A percentile compares a stretch with the other conserved stretches of the same genome.
Evolutionary conservation across 2,888 invertebrate species (phyloP).

Genomic region (Syrphus vitripennis): DNA sequence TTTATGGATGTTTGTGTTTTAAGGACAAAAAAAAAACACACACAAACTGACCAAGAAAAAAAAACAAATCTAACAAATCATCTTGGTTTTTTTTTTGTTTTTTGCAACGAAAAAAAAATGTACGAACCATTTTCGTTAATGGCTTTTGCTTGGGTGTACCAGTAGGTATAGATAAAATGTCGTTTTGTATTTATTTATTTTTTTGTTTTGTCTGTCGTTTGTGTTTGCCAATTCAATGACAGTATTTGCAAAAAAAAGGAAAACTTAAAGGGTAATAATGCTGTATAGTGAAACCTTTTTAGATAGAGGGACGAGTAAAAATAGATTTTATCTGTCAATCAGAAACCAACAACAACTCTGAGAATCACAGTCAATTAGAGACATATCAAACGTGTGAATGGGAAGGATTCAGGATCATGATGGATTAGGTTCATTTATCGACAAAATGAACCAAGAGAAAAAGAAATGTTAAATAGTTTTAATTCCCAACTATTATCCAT

Average conservation of each 20-base stretch:
- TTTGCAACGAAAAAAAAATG: background rate
- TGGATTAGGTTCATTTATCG: background rate
- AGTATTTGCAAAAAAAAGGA: slow-evolving; percentile 4
- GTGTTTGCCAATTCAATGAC: background rate
- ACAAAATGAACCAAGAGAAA: background rate
- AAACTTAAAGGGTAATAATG: slow-evolving; percentile 18
- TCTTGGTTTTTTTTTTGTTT: background rate
- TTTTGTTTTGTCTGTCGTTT: background rate
- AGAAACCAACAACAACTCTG: too few relatives aligned
- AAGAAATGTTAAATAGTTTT: background rate
- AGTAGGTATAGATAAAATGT: background rate
- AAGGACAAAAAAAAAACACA: background rate
- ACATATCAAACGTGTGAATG: background rate
- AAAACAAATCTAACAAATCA: slow-evolving; percentile 35
- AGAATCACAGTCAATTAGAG: background rate
- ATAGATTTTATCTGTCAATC: background rate
- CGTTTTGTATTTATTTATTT: background rate
- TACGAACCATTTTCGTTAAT: slow-evolving; percentile 40
- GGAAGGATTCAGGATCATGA: background rate
- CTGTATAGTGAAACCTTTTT: background rate
- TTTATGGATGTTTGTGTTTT: background rate
- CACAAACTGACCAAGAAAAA: too few relatives aligned
- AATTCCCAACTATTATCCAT: background rate
- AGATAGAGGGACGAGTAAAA: background rate
- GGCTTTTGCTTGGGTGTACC: slow-evolving; percentile 39